Conservation (phyloP, 2,888 invertebrate genomes). For the Meloe dianella region DNA sequence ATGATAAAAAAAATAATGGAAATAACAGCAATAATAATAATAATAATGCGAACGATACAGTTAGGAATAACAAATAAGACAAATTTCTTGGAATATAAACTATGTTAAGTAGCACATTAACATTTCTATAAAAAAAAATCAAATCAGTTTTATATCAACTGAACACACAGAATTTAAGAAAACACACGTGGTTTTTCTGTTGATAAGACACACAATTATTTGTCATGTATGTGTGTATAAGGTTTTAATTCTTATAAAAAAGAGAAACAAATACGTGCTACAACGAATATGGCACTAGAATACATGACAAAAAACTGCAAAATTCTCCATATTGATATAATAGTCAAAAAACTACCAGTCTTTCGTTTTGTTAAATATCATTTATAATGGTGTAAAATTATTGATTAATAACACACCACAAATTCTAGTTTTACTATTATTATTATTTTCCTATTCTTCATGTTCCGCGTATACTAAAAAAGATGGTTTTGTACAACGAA, state of each 20-base stretch:
- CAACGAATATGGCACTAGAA: slow-evolving; percentile 26
- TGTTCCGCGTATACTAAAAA: slow-evolving; percentile 49
- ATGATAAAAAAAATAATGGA: slow-evolving; percentile 36
- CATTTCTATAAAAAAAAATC: slow-evolving; percentile 34
- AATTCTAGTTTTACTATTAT: slow-evolving; percentile 33
- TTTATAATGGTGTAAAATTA: slow-evolving; percentile 45
- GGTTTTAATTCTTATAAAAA: background rate
- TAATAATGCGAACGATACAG: slow-evolving; percentile 38
- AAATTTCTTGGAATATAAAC: slow-evolving; percentile 46
- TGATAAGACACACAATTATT: slow-evolving; percentile 17
- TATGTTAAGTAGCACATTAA: slow-evolving; percentile 50
- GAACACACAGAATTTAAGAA: slow-evolving; percentile 28
- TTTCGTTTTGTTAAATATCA: slow-evolving; percentile 43
- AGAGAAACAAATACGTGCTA: background rate
- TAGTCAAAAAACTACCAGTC: slow-evolving; percentile 42
- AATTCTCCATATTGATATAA: slow-evolving; percentile 24
- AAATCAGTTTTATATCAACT: slow-evolving; percentile 14
- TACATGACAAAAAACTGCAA: slow-evolving; percentile 31
- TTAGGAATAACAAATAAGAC: slow-evolving; percentile 42
- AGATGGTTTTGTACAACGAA: slow-evolving; percentile 50
- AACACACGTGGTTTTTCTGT: slow-evolving; percentile 9
- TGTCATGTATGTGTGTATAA: slow-evolving; percentile 21
- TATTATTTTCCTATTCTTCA: slow-evolving; percentile 17
- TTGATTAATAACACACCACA: slow-evolving; percentile 43
- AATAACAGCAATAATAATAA: slow-evolving; percentile 47